Base-by-base conservation (phyloP, 2,888 invertebrate species). In the Drosophila yooni region DNA sequence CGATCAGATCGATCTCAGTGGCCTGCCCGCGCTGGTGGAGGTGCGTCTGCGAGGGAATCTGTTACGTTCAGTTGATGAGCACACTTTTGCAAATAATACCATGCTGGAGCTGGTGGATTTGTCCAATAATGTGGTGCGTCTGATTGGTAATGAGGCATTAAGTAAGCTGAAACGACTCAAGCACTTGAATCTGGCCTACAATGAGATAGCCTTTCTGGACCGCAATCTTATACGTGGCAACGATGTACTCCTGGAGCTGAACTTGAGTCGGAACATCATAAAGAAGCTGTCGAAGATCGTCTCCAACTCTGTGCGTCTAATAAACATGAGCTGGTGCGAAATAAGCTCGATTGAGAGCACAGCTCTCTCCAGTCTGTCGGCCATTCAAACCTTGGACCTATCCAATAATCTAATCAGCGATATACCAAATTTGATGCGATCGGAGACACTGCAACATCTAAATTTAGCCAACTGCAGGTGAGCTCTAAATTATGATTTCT, bases 311-410 rank as follows among this genome's bases (percentile, higher is more conserved):
- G 74, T 96, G 63, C 93, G 94, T 25, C 89, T 93, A 34, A 91
- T 96, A 29, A 95, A 96, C 88, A 92, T 96, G 89, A 96, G 95
- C 87, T 94, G 94, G 66, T 96, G 96, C 83, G 96, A 96, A 93
- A 95, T 96, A 54, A 94, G 94, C 68, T 80, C 88, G 2, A 94
- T 96, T 34, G 94, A 95, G 50, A 75, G 69, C 93, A 94, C 81
- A 71, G 95, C 95, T 4, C 92, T 96, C 33, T 94, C 94, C 81
- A 94, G 94, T 0, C 91, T 96, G 69, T 94, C 95, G 33, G 94
- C 94, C 51, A 92, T 97, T 18, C 92, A 94, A 43, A 94, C 94
- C 74, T 90, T 97, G 67, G 95, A 95, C 92, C 93, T 97, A 81
- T 95, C 95, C 8, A 94, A 95, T 76, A 97, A 97, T 92, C 93